A percentile compares a stretch with the other conserved stretches of the same genome.
These are phyloP conservation scores for Macrosiphum euphorbiae DNA, from an alignment of 2,888 invertebrate species.

Conservation along the genomic window DNA sequence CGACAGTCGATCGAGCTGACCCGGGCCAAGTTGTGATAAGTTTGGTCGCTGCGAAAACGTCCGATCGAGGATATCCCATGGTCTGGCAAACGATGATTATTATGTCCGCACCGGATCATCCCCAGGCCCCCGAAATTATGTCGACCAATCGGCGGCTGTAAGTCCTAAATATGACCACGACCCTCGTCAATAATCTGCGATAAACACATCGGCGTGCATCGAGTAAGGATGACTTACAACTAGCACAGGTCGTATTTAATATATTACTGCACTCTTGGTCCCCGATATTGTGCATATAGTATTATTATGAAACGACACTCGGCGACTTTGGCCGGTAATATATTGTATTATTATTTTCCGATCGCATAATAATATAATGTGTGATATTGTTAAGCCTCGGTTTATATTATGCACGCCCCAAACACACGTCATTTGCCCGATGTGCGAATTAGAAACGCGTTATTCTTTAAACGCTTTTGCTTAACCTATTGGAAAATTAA, in stretches of 20 bases:
- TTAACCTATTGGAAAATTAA: conserved; percentile 13
- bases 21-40: background rate
- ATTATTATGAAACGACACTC: background rate
- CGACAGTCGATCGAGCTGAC: background rate
- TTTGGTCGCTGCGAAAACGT: background rate
- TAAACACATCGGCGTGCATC: background rate
- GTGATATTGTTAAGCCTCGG: background rate
- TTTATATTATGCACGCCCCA: background rate
- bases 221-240: background rate
- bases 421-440: background rate
- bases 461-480: background rate
- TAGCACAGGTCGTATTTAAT: background rate
- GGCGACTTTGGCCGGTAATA: background rate
- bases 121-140: background rate
- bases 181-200: background rate
- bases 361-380: background rate
- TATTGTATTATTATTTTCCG: background rate
- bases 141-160: background rate
- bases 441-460: background rate
- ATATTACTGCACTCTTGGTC: background rate
- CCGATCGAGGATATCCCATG: background rate
- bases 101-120: background rate
- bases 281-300: background rate
- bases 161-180: background rate
- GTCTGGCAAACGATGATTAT: background rate